A percentile compares a stretch with the other conserved stretches of the same genome.
Conservation (phyloP, 2,888 invertebrate genomes). For the Drosophila nr. fundita region DNA sequence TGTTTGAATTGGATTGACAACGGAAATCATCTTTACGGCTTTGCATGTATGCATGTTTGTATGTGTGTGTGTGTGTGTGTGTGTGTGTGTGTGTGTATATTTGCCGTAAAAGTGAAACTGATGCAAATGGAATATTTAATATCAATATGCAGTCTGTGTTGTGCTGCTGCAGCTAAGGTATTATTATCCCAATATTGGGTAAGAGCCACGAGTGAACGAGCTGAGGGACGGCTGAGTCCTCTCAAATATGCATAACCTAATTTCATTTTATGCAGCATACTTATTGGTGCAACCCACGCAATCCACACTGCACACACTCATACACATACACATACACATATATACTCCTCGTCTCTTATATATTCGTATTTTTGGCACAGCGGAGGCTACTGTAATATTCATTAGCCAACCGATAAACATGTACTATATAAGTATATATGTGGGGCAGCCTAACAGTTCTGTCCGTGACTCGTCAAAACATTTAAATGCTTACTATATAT, state of each 20-base stretch:
- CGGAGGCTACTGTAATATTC: slow-evolving; percentile 53
- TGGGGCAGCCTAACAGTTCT: slow-evolving; percentile 19
- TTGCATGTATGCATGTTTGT: not conserved
- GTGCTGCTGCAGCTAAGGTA: slow-evolving; percentile 1
- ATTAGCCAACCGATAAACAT: slow-evolving; percentile 50
- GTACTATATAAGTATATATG: slow-evolving; percentile 7
- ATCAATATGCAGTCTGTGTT: not conserved
- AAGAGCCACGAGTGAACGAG: not conserved
- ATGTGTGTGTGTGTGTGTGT: not conserved
- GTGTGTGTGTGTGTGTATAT: not conserved
- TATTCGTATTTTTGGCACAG: slow-evolving; percentile 5
- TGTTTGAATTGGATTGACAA: not conserved
- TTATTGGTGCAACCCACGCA: slow-evolving; percentile 43
- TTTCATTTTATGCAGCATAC: slow-evolving; percentile 63
- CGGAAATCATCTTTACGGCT: not conserved
- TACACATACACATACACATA: not conserved
- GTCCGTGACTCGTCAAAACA: slow-evolving; percentile 43
- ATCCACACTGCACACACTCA: slow-evolving; percentile 19
- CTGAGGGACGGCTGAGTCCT: not conserved
- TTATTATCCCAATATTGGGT: slow-evolving; percentile 11
- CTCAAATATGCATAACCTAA: slow-evolving; percentile 67
- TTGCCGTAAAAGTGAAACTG: not conserved
- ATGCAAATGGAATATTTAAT: slow-evolving; percentile 18
- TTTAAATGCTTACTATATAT: slow-evolving; percentile 72
- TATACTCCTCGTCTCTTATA: not conserved